Evolutionary conservation across 2,888 invertebrate genomes (phyloP), one percentile per base, ranked within the genome.

Genomic region (Chrysodeixis includens): DNA sequence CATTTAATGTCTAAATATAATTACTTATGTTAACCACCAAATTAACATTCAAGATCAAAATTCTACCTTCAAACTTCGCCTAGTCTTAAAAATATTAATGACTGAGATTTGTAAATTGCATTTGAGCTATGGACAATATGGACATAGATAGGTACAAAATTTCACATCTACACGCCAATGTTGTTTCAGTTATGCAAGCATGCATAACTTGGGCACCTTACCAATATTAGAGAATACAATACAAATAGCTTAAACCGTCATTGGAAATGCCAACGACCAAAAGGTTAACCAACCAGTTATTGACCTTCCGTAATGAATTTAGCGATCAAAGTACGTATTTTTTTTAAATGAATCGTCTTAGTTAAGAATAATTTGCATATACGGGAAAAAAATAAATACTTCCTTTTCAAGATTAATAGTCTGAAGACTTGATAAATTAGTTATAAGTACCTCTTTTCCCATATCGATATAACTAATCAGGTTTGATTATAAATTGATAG

Each of bases 211-310:
- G n/a, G n/a, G 6, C 35, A 12, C 2, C n/a, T 40, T 40, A n/a
- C n/a, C 40, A 40, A 40, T 40, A 40, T 40, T 40, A 40, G 40
- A 40, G n/a, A 40, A 40, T 55, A 52, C 20, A 62, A 35, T 56
- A 57, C 18, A 61, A 70, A 62, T n/a, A 44, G 32, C 54, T n/a
- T 51, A 60, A 32, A 22, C 22, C 40, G 16, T 56, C 46, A 52
- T 7, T 63, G 1, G 0, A 51, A 70, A 70, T 54, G 71, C 35
- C 71, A 71, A 76, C n/a, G 40, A 40, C 40, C 40, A 40, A n/a
- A 9, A 72, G 71, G 71, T 76, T 57, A 70, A 63, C 16, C 46
- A 56, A 26, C 20, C 40, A 56, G 12, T 52, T 56, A 59, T 49
- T 51, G 22, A 60, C 76, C 58, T 60, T 60, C 76, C 32, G 62